These are phyloP conservation scores for Dasyprocta punctata DNA, from an alignment of 2,113 vertebrate species.

Conservation along the genomic window DNA sequence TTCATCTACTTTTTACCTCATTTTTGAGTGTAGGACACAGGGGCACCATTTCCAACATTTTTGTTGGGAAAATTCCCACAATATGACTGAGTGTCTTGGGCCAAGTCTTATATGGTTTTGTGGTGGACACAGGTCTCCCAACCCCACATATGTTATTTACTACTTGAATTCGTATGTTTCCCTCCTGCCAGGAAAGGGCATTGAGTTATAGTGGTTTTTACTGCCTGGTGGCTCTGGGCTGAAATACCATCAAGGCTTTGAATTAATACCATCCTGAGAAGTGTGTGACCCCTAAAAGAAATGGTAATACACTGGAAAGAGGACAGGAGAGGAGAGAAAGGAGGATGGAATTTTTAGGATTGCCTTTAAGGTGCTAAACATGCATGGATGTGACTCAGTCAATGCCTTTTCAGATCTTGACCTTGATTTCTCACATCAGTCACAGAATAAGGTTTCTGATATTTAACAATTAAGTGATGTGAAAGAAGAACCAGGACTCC, in stretches of 20 bases:
- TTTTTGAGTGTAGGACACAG: neutral
- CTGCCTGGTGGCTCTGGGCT: neutral
- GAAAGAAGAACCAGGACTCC: neutral
- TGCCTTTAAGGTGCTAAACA: neutral
- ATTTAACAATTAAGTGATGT: neutral
- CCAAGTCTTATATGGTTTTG: neutral
- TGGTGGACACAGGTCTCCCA: neutral
- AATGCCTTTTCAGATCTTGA: neutral
- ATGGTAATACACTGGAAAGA: neutral
- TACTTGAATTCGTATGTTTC: neutral
- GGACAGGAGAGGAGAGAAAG: neutral
- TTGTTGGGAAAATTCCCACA: neutral
- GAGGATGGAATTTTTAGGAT: neutral
- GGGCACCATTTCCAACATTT: neutral
- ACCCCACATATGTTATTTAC: neutral
- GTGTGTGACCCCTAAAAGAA: neutral
- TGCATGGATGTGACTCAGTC: neutral
- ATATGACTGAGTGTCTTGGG: neutral
- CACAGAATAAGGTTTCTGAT: neutral
- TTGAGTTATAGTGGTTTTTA: neutral
- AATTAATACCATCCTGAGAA: constrained; percentile 9
- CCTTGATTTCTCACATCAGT: neutral
- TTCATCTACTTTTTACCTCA: neutral
- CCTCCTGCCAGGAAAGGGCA: neutral
- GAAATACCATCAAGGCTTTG: neutral